Conservation (phyloP, 2,113 vertebrate species). For the Scytalopus superciliaris region DNA sequence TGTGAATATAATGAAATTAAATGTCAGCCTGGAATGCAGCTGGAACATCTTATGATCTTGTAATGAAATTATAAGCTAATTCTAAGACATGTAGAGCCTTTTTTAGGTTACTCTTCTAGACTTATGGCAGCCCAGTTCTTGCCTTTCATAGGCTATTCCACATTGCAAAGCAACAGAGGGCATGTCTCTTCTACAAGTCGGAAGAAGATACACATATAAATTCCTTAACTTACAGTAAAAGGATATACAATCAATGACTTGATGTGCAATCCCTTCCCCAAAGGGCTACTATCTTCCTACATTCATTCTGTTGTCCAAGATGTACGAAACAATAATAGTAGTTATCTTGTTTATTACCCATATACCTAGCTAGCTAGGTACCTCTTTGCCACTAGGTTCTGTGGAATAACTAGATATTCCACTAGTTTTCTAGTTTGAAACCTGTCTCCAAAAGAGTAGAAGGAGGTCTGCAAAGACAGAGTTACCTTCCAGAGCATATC, state of each 20-base stretch:
- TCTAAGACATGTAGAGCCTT: background rate
- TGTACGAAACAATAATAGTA: background rate
- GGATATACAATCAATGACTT: background rate
- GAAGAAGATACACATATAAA: background rate
- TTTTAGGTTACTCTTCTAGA: background rate
- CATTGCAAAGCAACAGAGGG: background rate
- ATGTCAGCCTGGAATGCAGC: background rate
- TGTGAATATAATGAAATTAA: background rate
- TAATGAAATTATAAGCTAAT: background rate
- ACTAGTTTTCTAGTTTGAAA: background rate
- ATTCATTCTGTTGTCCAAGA: background rate
- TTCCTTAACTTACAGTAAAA: background rate
- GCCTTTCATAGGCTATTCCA: background rate
- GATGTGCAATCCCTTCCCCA: background rate
- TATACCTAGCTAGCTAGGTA: background rate
- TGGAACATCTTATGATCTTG: background rate
- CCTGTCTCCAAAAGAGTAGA: background rate
- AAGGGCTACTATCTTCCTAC: background rate
- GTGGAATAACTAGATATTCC: background rate
- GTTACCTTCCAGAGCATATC: background rate
- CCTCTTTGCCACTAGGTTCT: background rate
- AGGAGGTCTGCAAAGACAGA: background rate
- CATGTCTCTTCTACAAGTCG: background rate
- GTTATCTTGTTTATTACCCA: background rate
- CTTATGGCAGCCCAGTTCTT: background rate